Evolutionary conservation across 2,797 vertebrate species (phyloP).

Genomic region (Heliangelus exortis): DNA sequence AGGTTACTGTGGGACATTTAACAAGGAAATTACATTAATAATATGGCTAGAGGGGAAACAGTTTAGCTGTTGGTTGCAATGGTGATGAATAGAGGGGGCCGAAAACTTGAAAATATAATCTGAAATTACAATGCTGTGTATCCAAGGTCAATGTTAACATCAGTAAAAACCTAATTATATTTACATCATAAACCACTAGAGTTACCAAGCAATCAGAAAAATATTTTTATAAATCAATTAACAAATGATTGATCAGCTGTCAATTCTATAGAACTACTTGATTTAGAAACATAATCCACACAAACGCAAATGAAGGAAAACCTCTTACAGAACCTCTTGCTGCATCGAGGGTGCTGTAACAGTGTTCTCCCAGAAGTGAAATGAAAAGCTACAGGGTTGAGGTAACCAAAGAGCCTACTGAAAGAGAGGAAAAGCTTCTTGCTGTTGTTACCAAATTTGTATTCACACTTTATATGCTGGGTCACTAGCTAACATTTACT

Average conservation of each 20-base stretch:
- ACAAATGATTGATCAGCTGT: neutral
- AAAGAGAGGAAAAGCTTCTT: neutral
- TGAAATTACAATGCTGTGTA: slow-evolving; percentile 15
- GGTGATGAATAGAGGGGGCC: slow-evolving; percentile 46
- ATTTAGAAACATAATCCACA: neutral
- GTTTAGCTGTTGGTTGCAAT: slow-evolving; percentile 18
- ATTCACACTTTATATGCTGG: rapidly evolving
- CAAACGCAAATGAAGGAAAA: neutral
- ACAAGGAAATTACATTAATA: slow-evolving; percentile 47
- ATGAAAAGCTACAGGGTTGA: neutral
- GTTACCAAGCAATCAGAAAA: neutral
- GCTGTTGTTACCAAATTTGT: neutral
- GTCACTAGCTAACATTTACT: neutral
- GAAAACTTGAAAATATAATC: slow-evolving; percentile 50
- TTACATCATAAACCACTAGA: slow-evolving; percentile 29
- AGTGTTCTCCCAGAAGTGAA: neutral
- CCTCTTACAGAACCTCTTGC: neutral
- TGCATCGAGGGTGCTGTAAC: neutral
- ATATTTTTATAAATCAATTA: neutral
- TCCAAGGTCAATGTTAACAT: slow-evolving; percentile 44
- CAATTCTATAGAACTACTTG: neutral
- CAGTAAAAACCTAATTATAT: slow-evolving; percentile 59
- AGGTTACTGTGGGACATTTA: slow-evolving; percentile 42
- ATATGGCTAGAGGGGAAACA: slow-evolving; percentile 43
- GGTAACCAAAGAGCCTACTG: neutral